Evolutionary conservation across 2,797 vertebrate species (phyloP).

Genomic region (Fistularia commersonii): DNA sequence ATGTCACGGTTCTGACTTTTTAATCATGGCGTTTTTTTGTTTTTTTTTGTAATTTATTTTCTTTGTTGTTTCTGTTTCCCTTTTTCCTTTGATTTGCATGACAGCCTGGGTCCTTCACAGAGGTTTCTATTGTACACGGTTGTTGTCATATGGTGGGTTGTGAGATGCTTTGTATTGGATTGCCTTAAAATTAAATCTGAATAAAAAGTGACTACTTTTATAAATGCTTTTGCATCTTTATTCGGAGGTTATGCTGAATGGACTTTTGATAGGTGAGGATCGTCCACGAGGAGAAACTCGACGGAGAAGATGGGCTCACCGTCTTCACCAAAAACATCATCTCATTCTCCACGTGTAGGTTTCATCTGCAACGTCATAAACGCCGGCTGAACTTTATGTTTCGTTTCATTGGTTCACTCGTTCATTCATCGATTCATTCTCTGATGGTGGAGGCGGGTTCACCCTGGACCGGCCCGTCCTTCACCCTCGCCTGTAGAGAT

Average conservation of each 20-base stretch:
- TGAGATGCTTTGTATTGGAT: conserved; percentile 85
- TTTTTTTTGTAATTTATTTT: conserved; percentile 8
- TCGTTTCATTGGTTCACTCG: too few relatives aligned
- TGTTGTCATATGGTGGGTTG: conserved; percentile 80
- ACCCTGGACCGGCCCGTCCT: too few relatives aligned
- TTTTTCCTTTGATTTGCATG: conserved; percentile 69
- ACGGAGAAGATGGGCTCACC: too few relatives aligned
- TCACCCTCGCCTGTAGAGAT: too few relatives aligned
- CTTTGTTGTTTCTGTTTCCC: conserved; percentile 52
- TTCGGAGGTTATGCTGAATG: not conserved
- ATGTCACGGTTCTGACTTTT: conserved; percentile 24
- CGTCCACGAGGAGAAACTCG: too few relatives aligned
- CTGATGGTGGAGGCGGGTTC: too few relatives aligned
- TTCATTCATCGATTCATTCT: too few relatives aligned
- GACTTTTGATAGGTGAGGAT: too few relatives aligned
- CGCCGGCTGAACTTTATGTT: too few relatives aligned
- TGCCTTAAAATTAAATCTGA: conserved; percentile 82
- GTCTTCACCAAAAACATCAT: too few relatives aligned
- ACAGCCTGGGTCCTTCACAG: conserved; percentile 55
- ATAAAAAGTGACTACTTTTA: conserved; percentile 79
- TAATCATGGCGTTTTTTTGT: conserved; percentile 12
- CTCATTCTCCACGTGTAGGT: too few relatives aligned
- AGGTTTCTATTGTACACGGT: conserved; percentile 77
- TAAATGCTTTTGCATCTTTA: conserved; percentile 32
- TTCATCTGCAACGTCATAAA: too few relatives aligned